Conservation (phyloP, 2,797 vertebrate species). For the Cynopterus sphinx region DNA sequence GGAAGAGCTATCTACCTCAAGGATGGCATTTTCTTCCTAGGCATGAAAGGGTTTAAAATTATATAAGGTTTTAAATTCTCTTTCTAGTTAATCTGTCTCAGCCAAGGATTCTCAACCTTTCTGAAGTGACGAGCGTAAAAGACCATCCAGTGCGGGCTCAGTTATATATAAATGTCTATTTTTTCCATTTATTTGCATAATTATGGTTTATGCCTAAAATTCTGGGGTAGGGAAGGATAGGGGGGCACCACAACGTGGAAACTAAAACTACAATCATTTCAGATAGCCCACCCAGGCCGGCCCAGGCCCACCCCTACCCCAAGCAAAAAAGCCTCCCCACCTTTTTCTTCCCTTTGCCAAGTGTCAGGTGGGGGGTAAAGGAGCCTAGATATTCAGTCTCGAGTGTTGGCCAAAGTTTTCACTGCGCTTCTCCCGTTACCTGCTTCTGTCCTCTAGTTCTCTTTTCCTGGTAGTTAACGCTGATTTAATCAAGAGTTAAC, state of each 20-base stretch:
- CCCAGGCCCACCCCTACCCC: not conserved
- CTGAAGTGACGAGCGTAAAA: not conserved
- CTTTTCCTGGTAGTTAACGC: not conserved
- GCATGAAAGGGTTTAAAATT: slow-evolving; percentile 72
- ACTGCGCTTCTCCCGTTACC: not conserved
- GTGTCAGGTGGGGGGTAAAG: not conserved
- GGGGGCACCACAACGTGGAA: not conserved
- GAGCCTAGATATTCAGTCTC: not conserved
- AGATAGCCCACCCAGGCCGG: no score
- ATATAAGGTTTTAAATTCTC: slow-evolving; percentile 44
- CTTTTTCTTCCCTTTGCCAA: not conserved
- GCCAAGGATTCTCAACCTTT: slow-evolving; percentile 76
- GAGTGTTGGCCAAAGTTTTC: not conserved
- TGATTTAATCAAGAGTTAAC: not conserved
- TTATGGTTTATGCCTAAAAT: not conserved
- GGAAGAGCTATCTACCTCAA: slow-evolving; percentile 57
- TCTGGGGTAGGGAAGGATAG: not conserved
- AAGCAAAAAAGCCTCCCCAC: not conserved
- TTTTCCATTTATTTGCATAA: not conserved
- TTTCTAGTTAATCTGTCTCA: slow-evolving; percentile 29
- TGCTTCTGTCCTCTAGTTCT: not conserved
- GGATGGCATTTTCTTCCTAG: slow-evolving; percentile 66
- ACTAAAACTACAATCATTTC: not conserved
- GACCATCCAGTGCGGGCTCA: not conserved
- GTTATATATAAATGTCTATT: not conserved